Evolutionary conservation across 2,888 invertebrate genomes (phyloP), one percentile per base, ranked within the genome.

Genomic region (Pantelozetes paolii): DNA sequence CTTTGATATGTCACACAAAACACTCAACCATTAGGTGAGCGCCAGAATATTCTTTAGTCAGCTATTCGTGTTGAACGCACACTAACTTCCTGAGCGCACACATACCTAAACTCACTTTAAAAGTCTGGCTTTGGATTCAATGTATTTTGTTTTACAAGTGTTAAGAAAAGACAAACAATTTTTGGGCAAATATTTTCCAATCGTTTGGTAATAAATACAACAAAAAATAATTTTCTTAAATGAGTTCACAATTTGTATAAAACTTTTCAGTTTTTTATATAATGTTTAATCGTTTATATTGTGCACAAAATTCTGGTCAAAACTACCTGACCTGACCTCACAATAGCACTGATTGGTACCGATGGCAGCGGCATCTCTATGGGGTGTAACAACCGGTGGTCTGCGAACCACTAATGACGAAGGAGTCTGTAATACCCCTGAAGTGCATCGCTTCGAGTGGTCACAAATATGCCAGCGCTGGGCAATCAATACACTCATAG

Each of bases 401-500:
- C 13, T 42, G n/a, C n/a, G 67, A 40, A 23, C n/a, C n/a, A n/a
- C 23, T 67, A 18, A n/a, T 32, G 32, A 32, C 30, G 67, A 67
- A 9, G 40, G 30, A 2, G 23, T 11, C 8, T 40, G 23, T n/a
- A 2, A 11, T 42, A 23, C 42, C 1, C 67, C 67, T 5, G 67
- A 36, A 11, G 40, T 42, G 2, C 67, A 67, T 36, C 40, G 23
- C 13, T 62, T 62, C 26, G 36, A 20, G 3, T 67, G 67, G 67
- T 8, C 67, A 2, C 20, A 40, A 20, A 67, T 67, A 15, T 67
- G 67, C 20, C 67, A 40, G 40, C 67, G 67, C 13, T 67, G 67
- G 67, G 67, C 67, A 67, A 67, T 40, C 40, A 67, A 67, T 67
- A 67, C 40, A 42, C 9, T 67, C 6, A 67, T 67, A 67, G 20